phyloP scores from a whole-genome alignment of 2,113 vertebrate species.

The Mus pahari region DNA sequence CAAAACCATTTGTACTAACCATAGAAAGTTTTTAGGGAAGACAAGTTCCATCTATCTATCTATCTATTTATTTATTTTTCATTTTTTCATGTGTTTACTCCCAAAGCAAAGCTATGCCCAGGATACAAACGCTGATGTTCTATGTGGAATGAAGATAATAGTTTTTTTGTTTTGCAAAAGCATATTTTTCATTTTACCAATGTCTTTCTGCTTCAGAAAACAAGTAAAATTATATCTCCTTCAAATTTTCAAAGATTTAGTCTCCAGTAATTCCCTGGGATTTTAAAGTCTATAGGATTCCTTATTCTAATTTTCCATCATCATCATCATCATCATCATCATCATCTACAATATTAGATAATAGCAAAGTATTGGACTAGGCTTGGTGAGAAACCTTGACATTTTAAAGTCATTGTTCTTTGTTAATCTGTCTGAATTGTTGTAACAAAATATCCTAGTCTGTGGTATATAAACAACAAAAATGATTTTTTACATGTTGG shows the following conservation, averaged over 20 bases:
- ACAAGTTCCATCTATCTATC: not conserved
- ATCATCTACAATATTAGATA: not conserved
- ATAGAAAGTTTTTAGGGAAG: not conserved
- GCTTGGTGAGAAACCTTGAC: not conserved
- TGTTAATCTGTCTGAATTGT: not conserved
- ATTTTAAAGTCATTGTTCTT: not conserved
- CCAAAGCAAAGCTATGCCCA: not conserved
- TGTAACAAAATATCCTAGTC: not conserved
- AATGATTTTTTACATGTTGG: not conserved
- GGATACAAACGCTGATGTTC: not conserved
- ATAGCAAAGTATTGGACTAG: not conserved
- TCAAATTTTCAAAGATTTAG: not conserved
- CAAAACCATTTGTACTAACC: not conserved
- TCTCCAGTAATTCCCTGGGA: not conserved
- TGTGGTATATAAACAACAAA: not conserved
- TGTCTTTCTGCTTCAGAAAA: not conserved
- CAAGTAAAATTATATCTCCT: not conserved
- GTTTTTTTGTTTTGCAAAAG: not conserved
- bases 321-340: not conserved
- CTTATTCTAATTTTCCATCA: not conserved
- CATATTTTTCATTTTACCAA: not conserved
- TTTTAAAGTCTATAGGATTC: not conserved
- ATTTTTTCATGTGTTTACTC: not conserved
- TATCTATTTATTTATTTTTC: not conserved
- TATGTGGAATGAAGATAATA: not conserved